These are phyloP conservation scores for Tenualosa thibaudeaui DNA, from an alignment of 2,797 vertebrate genomes.

Conservation along the genomic window DNA sequence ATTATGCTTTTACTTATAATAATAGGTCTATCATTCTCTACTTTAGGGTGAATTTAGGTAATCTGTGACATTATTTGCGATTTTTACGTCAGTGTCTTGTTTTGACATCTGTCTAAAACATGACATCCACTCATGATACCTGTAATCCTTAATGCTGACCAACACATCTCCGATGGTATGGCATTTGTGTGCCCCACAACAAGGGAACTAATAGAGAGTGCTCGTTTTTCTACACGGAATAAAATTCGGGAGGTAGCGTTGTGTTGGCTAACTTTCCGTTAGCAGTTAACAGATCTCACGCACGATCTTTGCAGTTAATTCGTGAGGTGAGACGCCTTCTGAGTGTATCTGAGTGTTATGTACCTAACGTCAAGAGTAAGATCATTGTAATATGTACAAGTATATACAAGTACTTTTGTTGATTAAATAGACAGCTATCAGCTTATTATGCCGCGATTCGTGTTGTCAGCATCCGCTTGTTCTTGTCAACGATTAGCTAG, in stretches of 20 bases:
- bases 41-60: too few relatives aligned
- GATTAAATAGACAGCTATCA: background rate
- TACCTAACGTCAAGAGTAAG: background rate
- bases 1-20: too few relatives aligned
- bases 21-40: too few relatives aligned
- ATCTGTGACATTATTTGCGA: too few relatives aligned
- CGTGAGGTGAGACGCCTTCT: too few relatives aligned
- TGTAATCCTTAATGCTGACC: too few relatives aligned
- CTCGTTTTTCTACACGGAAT: background rate
- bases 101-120: too few relatives aligned
- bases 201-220: background rate
- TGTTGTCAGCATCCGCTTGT: background rate
- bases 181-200: background rate
- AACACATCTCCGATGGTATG: too few relatives aligned
- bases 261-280: background rate
- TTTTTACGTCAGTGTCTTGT: too few relatives aligned
- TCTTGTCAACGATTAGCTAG: background rate
- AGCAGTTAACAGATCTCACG: background rate
- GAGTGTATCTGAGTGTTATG: too few relatives aligned
- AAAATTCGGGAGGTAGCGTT: background rate
- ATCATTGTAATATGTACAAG: background rate
- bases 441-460: background rate
- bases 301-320: too few relatives aligned
- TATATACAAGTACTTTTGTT: background rate
- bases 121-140: too few relatives aligned